Conservation (phyloP, 2,113 vertebrate genomes). For the Vireo altiloquus region DNA sequence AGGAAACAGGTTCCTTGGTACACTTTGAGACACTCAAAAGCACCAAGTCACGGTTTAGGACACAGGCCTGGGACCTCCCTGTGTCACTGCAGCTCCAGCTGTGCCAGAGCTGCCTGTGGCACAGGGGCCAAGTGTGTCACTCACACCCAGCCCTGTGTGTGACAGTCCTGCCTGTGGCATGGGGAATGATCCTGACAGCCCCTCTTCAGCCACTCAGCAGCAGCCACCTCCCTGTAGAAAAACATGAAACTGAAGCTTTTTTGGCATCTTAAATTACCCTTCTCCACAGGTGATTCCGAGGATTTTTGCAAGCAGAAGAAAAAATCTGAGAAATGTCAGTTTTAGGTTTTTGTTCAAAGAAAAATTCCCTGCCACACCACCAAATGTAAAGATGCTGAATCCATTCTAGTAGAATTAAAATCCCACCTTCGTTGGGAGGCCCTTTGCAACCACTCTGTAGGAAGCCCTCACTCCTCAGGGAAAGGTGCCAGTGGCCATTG, state of each 20-base stretch:
- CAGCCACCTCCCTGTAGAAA: neutral
- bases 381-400: neutral
- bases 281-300: neutral
- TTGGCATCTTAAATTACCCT: neutral
- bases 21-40: neutral
- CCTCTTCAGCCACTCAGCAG: neutral
- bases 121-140: neutral
- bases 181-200: neutral
- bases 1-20: neutral
- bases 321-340: neutral
- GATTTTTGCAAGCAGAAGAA: neutral
- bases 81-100: neutral
- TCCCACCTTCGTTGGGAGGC: neutral
- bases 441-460: no score
- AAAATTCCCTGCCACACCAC: neutral
- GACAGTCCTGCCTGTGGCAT: neutral
- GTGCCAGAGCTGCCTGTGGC: neutral
- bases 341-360: neutral
- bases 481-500: accelerated
- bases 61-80: neutral
- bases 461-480: neutral
- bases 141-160: neutral
- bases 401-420: neutral
- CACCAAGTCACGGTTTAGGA: neutral
- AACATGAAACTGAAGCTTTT: neutral